Percentiles rank a stretch among this genome's conserved stretches.
Evolutionary conservation across 2,888 invertebrate genomes (phyloP).

Genomic region (Choristoneura rosaceana): DNA sequence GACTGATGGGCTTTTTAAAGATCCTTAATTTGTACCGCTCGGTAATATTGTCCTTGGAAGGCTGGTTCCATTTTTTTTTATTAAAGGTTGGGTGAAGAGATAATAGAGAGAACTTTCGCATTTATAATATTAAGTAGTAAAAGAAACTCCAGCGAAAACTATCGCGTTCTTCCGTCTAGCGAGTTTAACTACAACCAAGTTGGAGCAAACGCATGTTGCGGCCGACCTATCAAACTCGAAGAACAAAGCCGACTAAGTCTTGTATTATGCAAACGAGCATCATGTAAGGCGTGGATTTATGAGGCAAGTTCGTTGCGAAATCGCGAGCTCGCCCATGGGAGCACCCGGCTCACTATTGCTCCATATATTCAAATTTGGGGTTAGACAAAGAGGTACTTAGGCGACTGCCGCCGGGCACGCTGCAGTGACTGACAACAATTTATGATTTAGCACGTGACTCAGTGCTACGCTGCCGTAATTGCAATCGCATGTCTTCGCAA

Average conservation of each 20-base stretch:
- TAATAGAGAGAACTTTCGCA: too few relatives aligned
- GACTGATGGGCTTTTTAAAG: too few relatives aligned
- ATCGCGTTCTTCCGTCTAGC: constrained; percentile 1
- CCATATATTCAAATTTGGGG: constrained; percentile 80
- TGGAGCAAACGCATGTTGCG: constrained; percentile 55
- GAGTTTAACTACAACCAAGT: constrained; percentile 40
- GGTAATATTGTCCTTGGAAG: too few relatives aligned
- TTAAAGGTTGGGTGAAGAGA: too few relatives aligned
- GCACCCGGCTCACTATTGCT: constrained; percentile 66
- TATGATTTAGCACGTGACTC: constrained; percentile 49
- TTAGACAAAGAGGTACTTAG: constrained; percentile 54
- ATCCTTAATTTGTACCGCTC: too few relatives aligned
- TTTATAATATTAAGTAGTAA: too few relatives aligned
- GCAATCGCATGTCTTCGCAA: not conserved
- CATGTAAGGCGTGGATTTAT: constrained; percentile 84
- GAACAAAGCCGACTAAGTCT: constrained; percentile 80
- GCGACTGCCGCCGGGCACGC: constrained; percentile 50
- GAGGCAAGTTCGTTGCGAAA: constrained; percentile 80
- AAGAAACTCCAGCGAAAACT: constrained; percentile 1
- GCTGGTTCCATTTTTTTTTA: too few relatives aligned
- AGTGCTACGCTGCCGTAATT: not conserved
- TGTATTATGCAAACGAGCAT: constrained; percentile 85
- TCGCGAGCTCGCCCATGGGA: constrained; percentile 72
- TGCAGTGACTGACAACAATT: constrained; percentile 58
- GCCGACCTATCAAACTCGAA: constrained; percentile 76